Conservation (phyloP, 2,888 invertebrate species). For the Hoplodrina blanda region DNA sequence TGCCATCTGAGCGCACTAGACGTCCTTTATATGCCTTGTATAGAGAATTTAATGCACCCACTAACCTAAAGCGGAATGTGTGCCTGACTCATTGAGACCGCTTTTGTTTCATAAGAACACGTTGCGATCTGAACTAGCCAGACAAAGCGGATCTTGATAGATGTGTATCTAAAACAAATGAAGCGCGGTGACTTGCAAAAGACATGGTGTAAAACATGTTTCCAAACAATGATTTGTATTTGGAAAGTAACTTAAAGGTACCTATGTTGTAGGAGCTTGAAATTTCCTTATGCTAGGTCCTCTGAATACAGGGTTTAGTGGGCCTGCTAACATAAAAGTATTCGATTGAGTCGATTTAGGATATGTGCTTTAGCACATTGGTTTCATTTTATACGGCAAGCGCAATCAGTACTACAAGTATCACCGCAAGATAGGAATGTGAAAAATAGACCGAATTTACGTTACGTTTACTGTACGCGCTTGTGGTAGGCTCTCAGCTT, state of each 20-base stretch:
- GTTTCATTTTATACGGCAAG: too few species aligned
- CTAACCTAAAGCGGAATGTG: constrained; percentile 60
- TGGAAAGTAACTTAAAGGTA: not conserved
- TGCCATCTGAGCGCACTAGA: constrained; percentile 55
- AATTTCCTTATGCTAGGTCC: too few species aligned
- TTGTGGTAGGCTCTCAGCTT: too few species aligned
- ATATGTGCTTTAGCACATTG: too few species aligned
- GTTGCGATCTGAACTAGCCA: constrained; percentile 38
- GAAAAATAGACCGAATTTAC: too few species aligned
- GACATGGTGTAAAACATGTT: constrained; percentile 13
- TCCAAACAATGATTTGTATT: constrained; percentile 14
- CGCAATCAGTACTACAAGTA: too few species aligned
- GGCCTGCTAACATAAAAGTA: too few species aligned
- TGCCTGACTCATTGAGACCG: constrained; percentile 43
- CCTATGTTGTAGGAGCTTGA: too few species aligned
- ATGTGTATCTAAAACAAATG: constrained; percentile 21
- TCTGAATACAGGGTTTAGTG: too few species aligned
- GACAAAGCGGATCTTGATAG: constrained; percentile 51
- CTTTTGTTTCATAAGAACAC: constrained; percentile 61
- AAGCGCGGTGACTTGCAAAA: constrained; percentile 26
- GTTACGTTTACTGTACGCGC: too few species aligned
- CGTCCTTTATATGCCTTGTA: constrained; percentile 71
- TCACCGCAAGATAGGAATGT: too few species aligned
- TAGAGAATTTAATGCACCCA: constrained; percentile 66
- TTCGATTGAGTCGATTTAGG: too few species aligned